Conservation (phyloP, 1,140 invertebrate species). For the Lepidurus apus region DNA sequence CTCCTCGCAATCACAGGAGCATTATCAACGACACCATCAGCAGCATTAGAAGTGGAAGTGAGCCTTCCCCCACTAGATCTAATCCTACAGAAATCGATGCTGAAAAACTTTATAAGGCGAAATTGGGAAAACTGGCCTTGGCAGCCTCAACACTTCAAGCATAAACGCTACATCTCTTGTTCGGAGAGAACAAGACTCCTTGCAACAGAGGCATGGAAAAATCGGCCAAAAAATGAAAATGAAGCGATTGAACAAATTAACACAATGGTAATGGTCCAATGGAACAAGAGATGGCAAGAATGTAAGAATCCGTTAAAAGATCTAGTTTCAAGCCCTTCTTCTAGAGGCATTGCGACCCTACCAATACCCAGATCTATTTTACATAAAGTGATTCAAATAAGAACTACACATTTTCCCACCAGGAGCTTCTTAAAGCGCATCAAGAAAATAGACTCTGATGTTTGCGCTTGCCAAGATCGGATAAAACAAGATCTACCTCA, state of each 20-base stretch:
- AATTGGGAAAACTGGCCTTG: neutral
- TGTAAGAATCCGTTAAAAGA: neutral
- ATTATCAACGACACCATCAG: neutral
- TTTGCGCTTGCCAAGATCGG: neutral
- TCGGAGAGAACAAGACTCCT: neutral
- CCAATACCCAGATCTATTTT: neutral
- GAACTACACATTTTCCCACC: neutral
- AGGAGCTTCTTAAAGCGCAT: neutral
- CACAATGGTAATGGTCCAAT: neutral
- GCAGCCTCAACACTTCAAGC: neutral
- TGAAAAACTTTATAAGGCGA: neutral
- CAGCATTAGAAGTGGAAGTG: slow-evolving; percentile 6
- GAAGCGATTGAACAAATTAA: neutral
- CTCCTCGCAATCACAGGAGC: slow-evolving; percentile 25
- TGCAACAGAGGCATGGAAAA: neutral
- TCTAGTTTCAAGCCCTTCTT: neutral
- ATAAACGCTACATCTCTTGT: neutral
- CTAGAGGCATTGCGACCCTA: neutral
- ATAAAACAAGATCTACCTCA: neutral
- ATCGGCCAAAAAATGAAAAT: neutral
- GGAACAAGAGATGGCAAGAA: neutral
- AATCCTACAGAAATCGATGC: neutral
- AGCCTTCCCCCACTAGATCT: neutral
- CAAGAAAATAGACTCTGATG: neutral
- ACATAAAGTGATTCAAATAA: neutral